These are phyloP conservation scores for Turnix velox DNA, from an alignment of 2,113 vertebrate genomes.

Conservation along the genomic window DNA sequence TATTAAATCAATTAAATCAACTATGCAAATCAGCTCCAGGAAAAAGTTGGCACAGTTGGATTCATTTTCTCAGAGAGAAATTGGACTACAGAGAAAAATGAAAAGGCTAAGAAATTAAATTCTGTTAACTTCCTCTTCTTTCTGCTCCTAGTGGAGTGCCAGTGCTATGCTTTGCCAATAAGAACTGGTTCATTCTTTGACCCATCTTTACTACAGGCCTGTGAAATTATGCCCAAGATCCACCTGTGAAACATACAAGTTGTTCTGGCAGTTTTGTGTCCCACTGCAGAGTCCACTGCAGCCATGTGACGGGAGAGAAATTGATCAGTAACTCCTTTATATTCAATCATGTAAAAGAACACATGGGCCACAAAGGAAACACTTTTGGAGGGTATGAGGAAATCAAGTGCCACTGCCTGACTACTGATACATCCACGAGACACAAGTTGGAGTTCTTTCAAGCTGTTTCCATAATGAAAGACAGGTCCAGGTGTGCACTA, in stretches of 20 bases:
- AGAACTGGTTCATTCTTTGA: not conserved
- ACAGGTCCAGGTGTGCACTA: not conserved
- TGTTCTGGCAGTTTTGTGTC: not conserved
- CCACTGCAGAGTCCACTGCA: not conserved
- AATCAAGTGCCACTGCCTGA: not conserved
- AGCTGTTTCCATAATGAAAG: not conserved
- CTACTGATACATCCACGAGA: too few relatives aligned
- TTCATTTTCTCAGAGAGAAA: not conserved
- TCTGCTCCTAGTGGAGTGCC: not conserved
- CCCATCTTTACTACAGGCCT: not conserved
- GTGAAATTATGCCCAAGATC: not conserved
- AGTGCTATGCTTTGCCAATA: not conserved
- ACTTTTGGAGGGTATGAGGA: not conserved
- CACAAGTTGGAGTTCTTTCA: rapidly evolving
- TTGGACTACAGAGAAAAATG: not conserved
- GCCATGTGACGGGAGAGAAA: rapidly evolving
- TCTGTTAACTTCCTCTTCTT: not conserved
- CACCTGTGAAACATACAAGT: not conserved
- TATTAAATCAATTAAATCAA: too few relatives aligned
- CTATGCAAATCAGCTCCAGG: not conserved
- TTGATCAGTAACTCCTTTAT: not conserved
- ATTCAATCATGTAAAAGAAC: not conserved
- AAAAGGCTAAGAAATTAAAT: not conserved
- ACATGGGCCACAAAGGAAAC: too few relatives aligned
- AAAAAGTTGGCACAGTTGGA: not conserved